Conservation (phyloP, 2,797 vertebrate species). For the Rhynchonycteris naso region DNA sequence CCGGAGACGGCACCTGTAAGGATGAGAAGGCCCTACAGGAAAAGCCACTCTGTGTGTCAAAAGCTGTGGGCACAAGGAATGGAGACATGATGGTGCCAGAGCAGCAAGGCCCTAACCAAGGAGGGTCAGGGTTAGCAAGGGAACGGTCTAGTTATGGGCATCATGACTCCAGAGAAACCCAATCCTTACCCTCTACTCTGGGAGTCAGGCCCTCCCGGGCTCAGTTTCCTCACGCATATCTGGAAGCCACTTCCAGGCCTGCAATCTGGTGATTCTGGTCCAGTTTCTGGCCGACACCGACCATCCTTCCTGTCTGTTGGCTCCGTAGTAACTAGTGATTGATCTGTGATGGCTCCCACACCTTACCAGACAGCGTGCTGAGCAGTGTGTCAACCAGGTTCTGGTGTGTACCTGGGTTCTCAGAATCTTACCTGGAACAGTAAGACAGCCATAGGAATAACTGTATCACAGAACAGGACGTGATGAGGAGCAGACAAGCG, state of each 20-base stretch:
- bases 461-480: rapidly evolving
- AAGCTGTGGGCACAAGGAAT: neutral
- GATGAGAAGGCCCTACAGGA: neutral
- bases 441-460: neutral
- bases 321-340: neutral
- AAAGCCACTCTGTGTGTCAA: neutral
- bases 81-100: neutral
- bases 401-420: neutral
- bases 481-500: rapidly evolving
- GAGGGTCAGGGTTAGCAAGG: neutral
- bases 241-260: neutral
- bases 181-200: rapidly evolving
- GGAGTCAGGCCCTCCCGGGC: neutral
- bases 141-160: neutral
- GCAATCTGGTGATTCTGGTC: neutral
- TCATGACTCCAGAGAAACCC: neutral
- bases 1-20: neutral
- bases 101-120: neutral
- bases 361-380: neutral
- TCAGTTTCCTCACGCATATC: neutral
- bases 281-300: neutral
- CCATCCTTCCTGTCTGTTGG: neutral
- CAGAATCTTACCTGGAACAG: neutral
- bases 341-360: neutral
- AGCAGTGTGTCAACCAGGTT: neutral